Conservation (phyloP, 2,113 vertebrate genomes). For the Cochlearius cochlearius region DNA sequence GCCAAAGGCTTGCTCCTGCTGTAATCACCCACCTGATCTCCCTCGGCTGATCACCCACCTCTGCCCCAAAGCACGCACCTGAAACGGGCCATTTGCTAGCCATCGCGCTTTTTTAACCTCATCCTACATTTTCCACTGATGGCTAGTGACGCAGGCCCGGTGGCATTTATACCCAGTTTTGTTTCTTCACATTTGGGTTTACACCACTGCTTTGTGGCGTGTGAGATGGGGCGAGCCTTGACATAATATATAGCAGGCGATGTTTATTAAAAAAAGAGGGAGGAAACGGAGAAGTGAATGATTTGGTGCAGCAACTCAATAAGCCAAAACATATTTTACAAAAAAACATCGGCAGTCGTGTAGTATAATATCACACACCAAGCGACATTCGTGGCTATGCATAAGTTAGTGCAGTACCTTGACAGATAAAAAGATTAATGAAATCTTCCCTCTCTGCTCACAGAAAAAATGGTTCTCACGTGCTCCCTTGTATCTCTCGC, state of each 20-base stretch:
- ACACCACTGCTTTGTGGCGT: background rate
- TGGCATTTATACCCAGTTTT: background rate
- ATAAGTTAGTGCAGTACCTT: slow-evolving; percentile 65
- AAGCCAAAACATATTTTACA: slow-evolving; percentile 26
- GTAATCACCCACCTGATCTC: too few relatives aligned
- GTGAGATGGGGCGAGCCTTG: background rate
- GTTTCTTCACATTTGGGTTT: background rate
- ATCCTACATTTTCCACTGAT: background rate
- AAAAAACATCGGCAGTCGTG: background rate
- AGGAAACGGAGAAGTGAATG: background rate
- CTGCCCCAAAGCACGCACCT: background rate
- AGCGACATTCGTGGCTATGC: slow-evolving; percentile 39
- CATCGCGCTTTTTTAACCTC: background rate
- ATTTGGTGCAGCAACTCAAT: slow-evolving; percentile 48
- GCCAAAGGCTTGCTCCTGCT: background rate
- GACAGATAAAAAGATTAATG: slow-evolving; percentile 66
- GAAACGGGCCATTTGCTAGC: background rate
- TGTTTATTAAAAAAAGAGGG: background rate
- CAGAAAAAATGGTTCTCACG: slow-evolving; percentile 29
- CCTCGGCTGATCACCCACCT: background rate
- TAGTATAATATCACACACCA: slow-evolving; percentile 44
- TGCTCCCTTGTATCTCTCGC: slow-evolving; percentile 12
- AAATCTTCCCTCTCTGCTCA: slow-evolving; percentile 39
- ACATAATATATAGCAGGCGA: background rate
- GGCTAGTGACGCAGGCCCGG: background rate